Base-by-base conservation (phyloP, 2,113 vertebrate species). In the Glaucomys volans region DNA sequence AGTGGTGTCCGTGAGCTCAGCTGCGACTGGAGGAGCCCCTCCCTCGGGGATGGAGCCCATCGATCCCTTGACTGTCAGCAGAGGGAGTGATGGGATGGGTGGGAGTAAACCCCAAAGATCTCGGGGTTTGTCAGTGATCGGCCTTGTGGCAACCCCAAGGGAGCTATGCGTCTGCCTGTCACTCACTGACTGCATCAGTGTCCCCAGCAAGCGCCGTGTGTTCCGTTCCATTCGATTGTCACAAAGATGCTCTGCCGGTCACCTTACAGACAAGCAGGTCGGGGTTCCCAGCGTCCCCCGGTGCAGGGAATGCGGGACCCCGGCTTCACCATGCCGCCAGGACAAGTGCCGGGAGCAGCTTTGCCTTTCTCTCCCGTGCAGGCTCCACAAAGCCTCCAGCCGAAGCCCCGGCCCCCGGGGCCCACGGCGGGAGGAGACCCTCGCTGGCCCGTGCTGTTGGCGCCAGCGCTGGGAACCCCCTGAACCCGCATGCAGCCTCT, bases 301-400 rank as follows among this genome's bases (percentile, higher is more conserved):
- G n/a, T 32, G 20, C 69, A 62, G 13, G 28, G 13, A 40, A 40
- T 0, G 8, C 8, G 8, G 9, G 22, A 18, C 10, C 28, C 0
- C 0, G 52, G 64, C 57, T 82, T 30, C n/a, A 5, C 2, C 59
- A 20, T 66, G 44, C 6, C 8, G 0, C 2, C 1, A 32, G 71
- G 69, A 26, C 10, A 1, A 0, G 0, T 28, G 10, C 40, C 20
- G 0, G 30, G 59, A 5, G 1, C 37, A 42, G 54, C 18, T 4
- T 40, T 32, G 2, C 32, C 8, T 64, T 90, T 13, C 20, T 87
- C 10, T 80, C 30, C 8, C 26, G 26, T 5, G 5, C 5, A 17
- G 20, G 1, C 24, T 32, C 7, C 72, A 20, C 3, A 8, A 2
- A 44, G n/a, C 50, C 77, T 91, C 64, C 4, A 64, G 4, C 74